A percentile compares a stretch with the other conserved stretches of the same genome.
Conservation (phyloP, 2,888 invertebrate genomes). For the Drosophila lacicola region DNA sequence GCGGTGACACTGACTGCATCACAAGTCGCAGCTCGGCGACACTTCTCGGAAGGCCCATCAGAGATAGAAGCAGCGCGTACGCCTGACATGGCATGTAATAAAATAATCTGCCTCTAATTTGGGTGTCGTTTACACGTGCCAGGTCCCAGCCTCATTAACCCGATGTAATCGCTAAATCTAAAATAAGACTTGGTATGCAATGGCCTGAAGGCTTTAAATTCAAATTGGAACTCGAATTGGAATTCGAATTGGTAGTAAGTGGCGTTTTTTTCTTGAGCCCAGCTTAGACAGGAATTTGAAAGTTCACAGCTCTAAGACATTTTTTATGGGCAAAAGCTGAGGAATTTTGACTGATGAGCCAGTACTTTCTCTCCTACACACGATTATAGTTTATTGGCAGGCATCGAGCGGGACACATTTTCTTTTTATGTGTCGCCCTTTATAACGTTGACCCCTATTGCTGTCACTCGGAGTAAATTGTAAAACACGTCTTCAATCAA, state of each 20-base stretch:
- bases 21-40: slow-evolving; percentile 18
- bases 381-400: too few relatives aligned
- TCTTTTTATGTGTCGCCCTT: too few relatives aligned
- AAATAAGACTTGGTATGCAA: slow-evolving; percentile 48
- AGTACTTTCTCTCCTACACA: slow-evolving; percentile 33
- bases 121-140: slow-evolving; percentile 82
- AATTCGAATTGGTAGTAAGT: slow-evolving; percentile 20
- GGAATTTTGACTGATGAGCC: slow-evolving; percentile 22
- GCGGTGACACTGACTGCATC: slow-evolving; percentile 9
- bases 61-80: slow-evolving; percentile 35
- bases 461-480: too few relatives aligned
- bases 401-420: too few relatives aligned
- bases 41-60: slow-evolving; percentile 64
- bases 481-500: too few relatives aligned
- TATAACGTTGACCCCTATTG: too few relatives aligned
- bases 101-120: slow-evolving; percentile 83
- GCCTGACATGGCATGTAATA: slow-evolving; percentile 66
- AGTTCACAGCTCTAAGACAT: slow-evolving; percentile 4
- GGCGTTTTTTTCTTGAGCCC: slow-evolving; percentile 12
- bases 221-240: slow-evolving; percentile 9
- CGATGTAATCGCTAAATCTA: slow-evolving; percentile 55
- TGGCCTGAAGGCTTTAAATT: slow-evolving; percentile 1
- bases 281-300: slow-evolving; percentile 42
- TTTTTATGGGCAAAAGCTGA: slow-evolving; percentile 27
- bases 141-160: slow-evolving; percentile 47